Evolutionary conservation across 2,113 vertebrate genomes (phyloP).

Genomic region (Pygoscelis antarcticus): DNA sequence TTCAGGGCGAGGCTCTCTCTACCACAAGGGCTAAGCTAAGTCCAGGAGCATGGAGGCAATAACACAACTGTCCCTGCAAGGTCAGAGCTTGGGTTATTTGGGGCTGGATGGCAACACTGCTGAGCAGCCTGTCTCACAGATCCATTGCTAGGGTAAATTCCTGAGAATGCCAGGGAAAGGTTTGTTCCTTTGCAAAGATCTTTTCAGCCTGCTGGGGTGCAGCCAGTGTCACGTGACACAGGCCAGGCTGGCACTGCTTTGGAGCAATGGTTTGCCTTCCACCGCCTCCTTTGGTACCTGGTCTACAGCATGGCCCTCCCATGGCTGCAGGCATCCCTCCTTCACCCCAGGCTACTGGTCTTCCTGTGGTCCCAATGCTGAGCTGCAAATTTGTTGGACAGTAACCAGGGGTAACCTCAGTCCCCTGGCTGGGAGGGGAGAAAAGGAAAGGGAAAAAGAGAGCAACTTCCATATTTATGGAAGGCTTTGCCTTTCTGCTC

Average conservation of each 20-base stretch:
- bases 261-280: not conserved
- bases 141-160: not conserved
- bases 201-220: not conserved
- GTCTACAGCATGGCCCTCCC: not conserved
- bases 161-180: not conserved
- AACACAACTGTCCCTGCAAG: not conserved
- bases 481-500: not conserved
- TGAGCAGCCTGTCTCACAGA: not conserved
- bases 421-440: not conserved
- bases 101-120: not conserved
- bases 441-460: not conserved
- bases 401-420: not conserved
- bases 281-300: not conserved
- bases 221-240: fast-evolving
- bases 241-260: not conserved
- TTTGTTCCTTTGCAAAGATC: not conserved
- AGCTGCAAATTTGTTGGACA: not conserved
- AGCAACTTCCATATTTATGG: not conserved
- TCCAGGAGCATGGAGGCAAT: not conserved
- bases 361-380: not conserved
- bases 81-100: not conserved
- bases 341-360: not conserved
- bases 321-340: not conserved
- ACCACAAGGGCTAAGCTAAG: not conserved
- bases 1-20: not conserved